Base-by-base conservation (phyloP, 2,797 vertebrate genomes). In the Morus bassanus region DNA sequence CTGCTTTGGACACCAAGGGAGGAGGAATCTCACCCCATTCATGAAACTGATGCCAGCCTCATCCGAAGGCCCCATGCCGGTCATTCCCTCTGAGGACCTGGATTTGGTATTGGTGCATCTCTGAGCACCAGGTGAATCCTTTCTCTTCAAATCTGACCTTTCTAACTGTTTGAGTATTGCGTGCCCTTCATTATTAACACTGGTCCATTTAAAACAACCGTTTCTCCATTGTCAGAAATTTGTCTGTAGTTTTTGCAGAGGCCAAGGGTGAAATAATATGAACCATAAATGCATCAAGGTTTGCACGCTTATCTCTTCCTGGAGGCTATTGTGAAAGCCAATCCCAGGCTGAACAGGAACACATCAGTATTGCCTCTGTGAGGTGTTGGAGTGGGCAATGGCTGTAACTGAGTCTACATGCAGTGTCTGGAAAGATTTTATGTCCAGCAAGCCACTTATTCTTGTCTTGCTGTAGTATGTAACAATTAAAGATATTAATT, bases 401-500 rank as follows among this genome's bases (percentile, higher is more conserved):
- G 18, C 28, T 60, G 15, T 35, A 39, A 63, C 0, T 37, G 46
- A 65, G 43, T 50, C 64, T 43, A 23, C 8, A 6, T 15, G 50
- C 48, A 9, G 13, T 7, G 14, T 45, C 88, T 82, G 88, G 70
- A 64, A 85, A 85, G 45, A 59, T 63, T 83, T 78, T n/a, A 18
- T 53, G 85, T 94, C 87, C 89, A 90, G 54, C 43, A 73, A 65
- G 46, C 15, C 21, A 11, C 63, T 84, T 65, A 30, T 35, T 86
- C 78, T 70, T 78, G n/a, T 61, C 68, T 83, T 92, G 11, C 22
- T n/a, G 11, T 68, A 79, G 72, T 51, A 85, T 30, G 45, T 50
- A 89, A 46, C 1, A 12, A 91, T 78, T 90, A 70, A 87, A 77
- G n/a, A 48, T 78, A 78, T 56, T 95, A 91, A 94, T 94, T 91